A percentile compares a stretch with the other conserved stretches of the same genome.
Conservation (phyloP, 1,140 invertebrate genomes). For the Neodiprion virginianus region DNA sequence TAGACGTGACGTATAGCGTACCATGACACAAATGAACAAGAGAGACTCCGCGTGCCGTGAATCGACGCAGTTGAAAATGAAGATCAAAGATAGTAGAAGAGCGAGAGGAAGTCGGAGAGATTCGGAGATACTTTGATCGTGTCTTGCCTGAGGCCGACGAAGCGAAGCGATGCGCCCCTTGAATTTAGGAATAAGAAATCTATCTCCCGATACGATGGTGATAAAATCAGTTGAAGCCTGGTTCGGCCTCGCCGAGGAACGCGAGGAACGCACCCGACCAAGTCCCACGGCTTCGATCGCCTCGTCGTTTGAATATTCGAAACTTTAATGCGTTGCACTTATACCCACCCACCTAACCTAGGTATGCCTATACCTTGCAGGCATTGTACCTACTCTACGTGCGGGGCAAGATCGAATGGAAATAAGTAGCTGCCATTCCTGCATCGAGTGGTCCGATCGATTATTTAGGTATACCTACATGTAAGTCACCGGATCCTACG, state of each 20-base stretch:
- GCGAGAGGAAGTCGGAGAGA: not conserved
- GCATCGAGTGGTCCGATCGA: too few relatives aligned
- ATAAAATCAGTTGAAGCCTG: not conserved
- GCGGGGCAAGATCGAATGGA: too few relatives aligned
- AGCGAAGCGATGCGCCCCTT: not conserved
- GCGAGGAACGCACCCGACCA: not conserved
- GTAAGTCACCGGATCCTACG: too few relatives aligned
- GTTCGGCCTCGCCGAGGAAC: not conserved
- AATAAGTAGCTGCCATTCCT: too few relatives aligned
- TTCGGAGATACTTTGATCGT: not conserved
- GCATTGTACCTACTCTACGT: too few relatives aligned
- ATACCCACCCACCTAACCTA: not conserved
- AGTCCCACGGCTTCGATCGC: slow-evolving; percentile 1
- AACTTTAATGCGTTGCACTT: not conserved
- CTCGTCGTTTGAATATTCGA: slow-evolving; percentile 2
- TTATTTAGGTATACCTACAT: too few relatives aligned
- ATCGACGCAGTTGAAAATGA: not conserved
- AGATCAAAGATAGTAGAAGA: not conserved
- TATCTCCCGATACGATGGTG: not conserved
- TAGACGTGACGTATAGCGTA: too few relatives aligned
- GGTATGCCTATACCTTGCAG: too few relatives aligned
- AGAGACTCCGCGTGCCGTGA: too few relatives aligned
- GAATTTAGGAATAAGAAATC: not conserved
- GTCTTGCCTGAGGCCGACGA: not conserved
- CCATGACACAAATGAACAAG: too few relatives aligned